phyloP scores from a whole-genome alignment of 2,113 vertebrate genomes.

The Dasyurus viverrinus region DNA sequence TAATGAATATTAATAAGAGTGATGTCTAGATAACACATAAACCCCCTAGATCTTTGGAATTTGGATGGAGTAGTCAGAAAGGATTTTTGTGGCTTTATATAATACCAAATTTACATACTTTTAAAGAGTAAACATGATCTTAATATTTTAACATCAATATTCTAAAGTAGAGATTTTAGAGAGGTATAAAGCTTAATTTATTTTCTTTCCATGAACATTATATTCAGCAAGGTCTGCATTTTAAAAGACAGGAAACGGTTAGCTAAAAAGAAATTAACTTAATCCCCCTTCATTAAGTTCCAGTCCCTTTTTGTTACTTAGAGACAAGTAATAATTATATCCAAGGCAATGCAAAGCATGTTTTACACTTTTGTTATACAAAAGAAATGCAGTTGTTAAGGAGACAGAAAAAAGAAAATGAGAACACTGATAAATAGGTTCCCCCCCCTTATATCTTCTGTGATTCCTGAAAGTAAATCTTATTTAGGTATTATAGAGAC shows the following conservation, averaged over 20 bases:
- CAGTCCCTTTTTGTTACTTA: slow-evolving; percentile 71
- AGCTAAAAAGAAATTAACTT: slow-evolving; percentile 78
- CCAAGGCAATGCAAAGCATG: slow-evolving; percentile 62
- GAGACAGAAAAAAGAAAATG: slow-evolving; percentile 65
- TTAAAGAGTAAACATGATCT: slow-evolving; percentile 82
- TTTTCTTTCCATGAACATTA: slow-evolving; percentile 60
- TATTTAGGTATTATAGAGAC: slow-evolving; percentile 56
- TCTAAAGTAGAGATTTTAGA: slow-evolving; percentile 75
- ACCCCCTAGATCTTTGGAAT: slow-evolving; percentile 81
- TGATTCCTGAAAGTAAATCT: slow-evolving; percentile 69
- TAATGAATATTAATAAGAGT: slow-evolving; percentile 85
- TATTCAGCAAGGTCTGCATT: slow-evolving; percentile 66
- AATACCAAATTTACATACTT: slow-evolving; percentile 82
- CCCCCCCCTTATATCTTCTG: slow-evolving; percentile 47
- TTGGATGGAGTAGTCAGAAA: slow-evolving; percentile 77
- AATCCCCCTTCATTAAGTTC: slow-evolving; percentile 79
- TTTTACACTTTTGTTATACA: slow-evolving; percentile 72
- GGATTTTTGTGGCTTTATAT: slow-evolving; percentile 79
- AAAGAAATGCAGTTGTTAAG: slow-evolving; percentile 67
- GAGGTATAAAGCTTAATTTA: slow-evolving; percentile 74
- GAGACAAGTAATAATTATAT: slow-evolving; percentile 76
- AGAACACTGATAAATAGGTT: slow-evolving; percentile 70
- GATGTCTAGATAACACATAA: slow-evolving; percentile 81
- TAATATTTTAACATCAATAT: slow-evolving; percentile 77
- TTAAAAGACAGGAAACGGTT: slow-evolving; percentile 77